A percentile compares a stretch with the other conserved stretches of the same genome.
These are phyloP conservation scores for Melanophora roralis DNA, from an alignment of 2,888 invertebrate species.

Conservation along the genomic window DNA sequence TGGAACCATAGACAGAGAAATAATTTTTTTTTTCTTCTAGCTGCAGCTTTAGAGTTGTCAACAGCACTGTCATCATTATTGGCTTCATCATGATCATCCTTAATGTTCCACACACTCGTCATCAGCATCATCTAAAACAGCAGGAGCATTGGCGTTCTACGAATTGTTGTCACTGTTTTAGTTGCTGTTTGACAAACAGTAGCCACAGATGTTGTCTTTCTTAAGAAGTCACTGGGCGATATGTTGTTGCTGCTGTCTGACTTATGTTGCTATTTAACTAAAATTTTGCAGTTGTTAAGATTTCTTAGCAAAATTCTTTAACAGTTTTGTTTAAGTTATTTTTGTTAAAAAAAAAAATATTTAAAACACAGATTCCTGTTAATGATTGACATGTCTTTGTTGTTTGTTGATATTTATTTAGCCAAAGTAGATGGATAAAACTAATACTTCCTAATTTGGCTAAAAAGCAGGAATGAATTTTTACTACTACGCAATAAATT, in stretches of 20 bases:
- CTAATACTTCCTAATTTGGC: constrained; percentile 46
- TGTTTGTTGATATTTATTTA: constrained; percentile 46
- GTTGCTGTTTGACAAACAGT: constrained; percentile 50
- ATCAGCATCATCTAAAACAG: constrained; percentile 38
- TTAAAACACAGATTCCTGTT: constrained; percentile 53
- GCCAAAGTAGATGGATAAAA: constrained; percentile 33
- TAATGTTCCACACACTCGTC: too few relatives aligned
- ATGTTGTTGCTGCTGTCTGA: constrained; percentile 33
- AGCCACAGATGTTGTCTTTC: constrained; percentile 62
- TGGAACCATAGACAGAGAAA: constrained; percentile 7
- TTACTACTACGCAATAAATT: neutral
- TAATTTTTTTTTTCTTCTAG: constrained; percentile 9
- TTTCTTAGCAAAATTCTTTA: constrained; percentile 54
- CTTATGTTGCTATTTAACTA: constrained; percentile 21
- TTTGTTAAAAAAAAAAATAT: constrained; percentile 12
- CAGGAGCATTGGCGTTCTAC: constrained; percentile 56
- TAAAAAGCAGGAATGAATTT: constrained; percentile 10
- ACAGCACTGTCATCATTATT: constrained; percentile 27
- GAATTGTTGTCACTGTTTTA: constrained; percentile 51
- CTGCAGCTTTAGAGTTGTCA: constrained; percentile 49
- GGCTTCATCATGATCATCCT: neutral
- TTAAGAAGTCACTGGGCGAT: constrained; percentile 55
- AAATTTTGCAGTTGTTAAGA: constrained; percentile 39
- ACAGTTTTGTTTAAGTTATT: constrained; percentile 44
- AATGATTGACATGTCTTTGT: constrained; percentile 55